Evolutionary conservation across 2,797 vertebrate genomes (phyloP), one percentile per base, ranked within the genome.

Genomic region (Eidolon dupreanum): DNA sequence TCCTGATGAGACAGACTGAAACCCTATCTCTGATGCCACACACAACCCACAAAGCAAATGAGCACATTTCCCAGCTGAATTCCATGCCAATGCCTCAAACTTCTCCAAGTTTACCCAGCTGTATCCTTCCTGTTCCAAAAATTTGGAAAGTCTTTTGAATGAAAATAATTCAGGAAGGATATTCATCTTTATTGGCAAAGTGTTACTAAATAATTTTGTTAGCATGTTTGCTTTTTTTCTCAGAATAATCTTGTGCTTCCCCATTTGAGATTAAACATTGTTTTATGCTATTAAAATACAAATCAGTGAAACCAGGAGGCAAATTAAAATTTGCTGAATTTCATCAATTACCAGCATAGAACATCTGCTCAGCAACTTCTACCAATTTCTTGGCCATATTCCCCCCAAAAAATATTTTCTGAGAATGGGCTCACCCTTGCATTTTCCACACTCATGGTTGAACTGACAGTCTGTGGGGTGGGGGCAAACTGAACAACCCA

Each of bases 321-420:
- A 93, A 94, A 88, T 85, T 95, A 93, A 77, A 85, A 73, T 86
- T 43, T 88, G 12, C 68, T 83, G 36, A 84, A 33, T 55, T 46
- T 88, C 53, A 66, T 87, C 84, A 16, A 3, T 86, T 93, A 85
- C 82, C 28, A 91, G 55, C 82, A 11, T 17, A 51, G 20, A 95
- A 53, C 71, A 57, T 59, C 33, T 77, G 66, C 31, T 96, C 66
- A 55, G 1, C 59, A 74, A 61, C 41, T 77, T n/a, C 38, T 33
- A n/a, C 66, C n/a, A 85, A 57, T 43, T 46, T 73, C 53, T 70
- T 79, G 59, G 53, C 53, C 51, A 19, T 41, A 38, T 84, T 74
- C 5, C 4, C 59, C 43, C 16, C 0, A 51, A 33, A 74, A 26
- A 79, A 68, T 15, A 17, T 83, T 89, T 70, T 38, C 61, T 46